A percentile compares a stretch with the other conserved stretches of the same genome.
Conservation (phyloP, 2,888 invertebrate species). For the Tetropium fuscum region DNA sequence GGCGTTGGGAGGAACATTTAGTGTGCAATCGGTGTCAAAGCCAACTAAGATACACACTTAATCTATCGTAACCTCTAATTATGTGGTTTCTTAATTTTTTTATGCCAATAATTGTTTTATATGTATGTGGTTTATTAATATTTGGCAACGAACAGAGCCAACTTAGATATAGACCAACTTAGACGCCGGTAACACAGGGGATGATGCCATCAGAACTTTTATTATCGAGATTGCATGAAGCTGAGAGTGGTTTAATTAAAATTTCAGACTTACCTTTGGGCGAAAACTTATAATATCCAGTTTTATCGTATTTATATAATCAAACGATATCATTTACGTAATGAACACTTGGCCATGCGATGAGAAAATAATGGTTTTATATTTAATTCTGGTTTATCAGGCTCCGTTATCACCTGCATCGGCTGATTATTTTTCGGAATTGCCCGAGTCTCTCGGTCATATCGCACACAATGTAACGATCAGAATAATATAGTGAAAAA, state of each 20-base stretch:
- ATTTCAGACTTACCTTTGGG: background rate
- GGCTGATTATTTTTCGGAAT: too few species aligned
- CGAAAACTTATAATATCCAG: background rate
- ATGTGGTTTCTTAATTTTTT: too few species aligned
- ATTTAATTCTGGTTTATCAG: slow-evolving; percentile 7
- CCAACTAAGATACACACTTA: slow-evolving; percentile 22
- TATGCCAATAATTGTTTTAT: too few species aligned
- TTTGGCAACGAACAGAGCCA: too few species aligned
- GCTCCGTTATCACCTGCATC: too few species aligned
- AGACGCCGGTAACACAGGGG: too few species aligned
- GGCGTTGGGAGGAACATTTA: slow-evolving; percentile 32
- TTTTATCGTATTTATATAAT: slow-evolving; percentile 12
- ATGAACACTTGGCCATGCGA: background rate
- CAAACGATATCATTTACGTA: background rate
- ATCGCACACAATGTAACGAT: too few species aligned
- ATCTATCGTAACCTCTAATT: too few species aligned
- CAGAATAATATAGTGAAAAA: too few species aligned
- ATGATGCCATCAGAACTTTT: background rate
- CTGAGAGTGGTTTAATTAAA: background rate
- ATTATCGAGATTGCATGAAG: background rate
- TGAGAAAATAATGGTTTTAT: slow-evolving; percentile 6
- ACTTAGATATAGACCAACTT: too few species aligned
- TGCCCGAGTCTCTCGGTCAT: too few species aligned
- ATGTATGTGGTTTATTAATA: too few species aligned
- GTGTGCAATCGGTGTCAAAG: slow-evolving; percentile 24